Evolutionary conservation across 2,113 vertebrate species (phyloP).

Genomic region (Aptenodytes patagonicus): DNA sequence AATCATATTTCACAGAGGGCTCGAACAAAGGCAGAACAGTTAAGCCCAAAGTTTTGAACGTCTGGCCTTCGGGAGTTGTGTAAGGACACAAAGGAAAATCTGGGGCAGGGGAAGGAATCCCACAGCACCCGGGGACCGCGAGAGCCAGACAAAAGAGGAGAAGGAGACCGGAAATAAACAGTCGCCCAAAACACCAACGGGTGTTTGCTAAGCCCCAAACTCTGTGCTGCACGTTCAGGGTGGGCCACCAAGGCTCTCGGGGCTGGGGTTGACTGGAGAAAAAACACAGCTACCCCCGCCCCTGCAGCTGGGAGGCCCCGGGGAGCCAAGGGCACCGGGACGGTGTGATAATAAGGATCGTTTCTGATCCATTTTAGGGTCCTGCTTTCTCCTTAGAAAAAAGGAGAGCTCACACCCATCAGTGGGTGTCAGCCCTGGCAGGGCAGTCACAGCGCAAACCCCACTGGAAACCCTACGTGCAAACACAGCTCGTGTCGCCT

Average conservation of each 20-base stretch:
- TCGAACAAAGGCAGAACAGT: background rate
- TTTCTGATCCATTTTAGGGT: background rate
- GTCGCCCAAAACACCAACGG: rapidly evolving
- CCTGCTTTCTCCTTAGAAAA: background rate
- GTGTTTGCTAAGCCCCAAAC: background rate
- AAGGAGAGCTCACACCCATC: background rate
- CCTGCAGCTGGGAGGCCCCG: background rate
- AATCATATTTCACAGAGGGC: background rate
- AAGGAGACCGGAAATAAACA: background rate
- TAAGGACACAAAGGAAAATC: background rate
- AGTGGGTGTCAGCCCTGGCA: background rate
- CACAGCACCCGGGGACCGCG: rapidly evolving
- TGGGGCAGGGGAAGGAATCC: background rate
- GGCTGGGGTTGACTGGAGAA: background rate
- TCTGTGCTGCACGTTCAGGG: background rate
- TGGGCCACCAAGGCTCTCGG: too few species aligned
- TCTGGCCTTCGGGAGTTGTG: background rate
- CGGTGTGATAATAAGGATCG: rapidly evolving
- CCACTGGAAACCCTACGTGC: background rate
- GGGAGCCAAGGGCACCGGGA: background rate
- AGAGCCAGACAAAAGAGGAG: background rate
- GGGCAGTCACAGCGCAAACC: background rate
- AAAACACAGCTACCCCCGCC: background rate
- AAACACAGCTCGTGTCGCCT: rapidly evolving
- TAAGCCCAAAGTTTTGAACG: background rate